Base-by-base conservation (phyloP, 2,113 vertebrate species). In the Empidonax traillii region DNA sequence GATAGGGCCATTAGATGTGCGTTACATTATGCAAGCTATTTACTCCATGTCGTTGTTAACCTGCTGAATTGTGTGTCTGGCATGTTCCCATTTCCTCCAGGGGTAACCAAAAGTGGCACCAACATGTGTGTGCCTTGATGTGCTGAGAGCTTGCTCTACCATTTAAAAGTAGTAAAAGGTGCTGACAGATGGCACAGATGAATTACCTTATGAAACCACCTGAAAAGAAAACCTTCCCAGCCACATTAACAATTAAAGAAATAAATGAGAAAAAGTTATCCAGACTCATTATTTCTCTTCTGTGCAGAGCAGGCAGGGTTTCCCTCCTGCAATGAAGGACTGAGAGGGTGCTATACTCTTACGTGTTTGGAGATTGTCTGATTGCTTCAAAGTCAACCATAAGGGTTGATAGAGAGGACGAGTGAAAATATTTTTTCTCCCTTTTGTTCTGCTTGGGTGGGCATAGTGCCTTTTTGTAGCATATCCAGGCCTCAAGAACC, bases 231-330 rank as follows among this genome's bases (percentile, higher is more conserved):
- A 17, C 52, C 62, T 49, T 74, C 25, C 27, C 44, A 33, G 61
- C 28, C 30, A 33, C 76, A 87, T 94, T 90, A 96, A 90, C 73
- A 89, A 79, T 96, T 96, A 61, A 96, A 79, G 74, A 55, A 87
- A 78, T 4, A 85, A 58, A 87, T 65, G 69, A 65, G 47, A 33
- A 80, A 71, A 78, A 49, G 6, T 80, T 17, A 19, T 56, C 25
- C 43, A 44, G 61, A 33, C n/a, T 56, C 55, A 81, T 72, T 72
- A 35, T 76, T 66, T 72, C 28, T 82, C n/a, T 78, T 59, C 20
- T 51, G 21, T 61, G 37, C 1, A 5, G 16, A 39, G 31, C 33
- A 66, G 31, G 35, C 1, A 3, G 14, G 28, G 35, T 62, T 93
- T 91, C 39, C 59, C 35, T 89, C 19, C 37, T 68, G 44, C 68